These are phyloP conservation scores for Anarrhichthys ocellatus DNA, from an alignment of 2,113 vertebrate genomes.

Conservation along the genomic window DNA sequence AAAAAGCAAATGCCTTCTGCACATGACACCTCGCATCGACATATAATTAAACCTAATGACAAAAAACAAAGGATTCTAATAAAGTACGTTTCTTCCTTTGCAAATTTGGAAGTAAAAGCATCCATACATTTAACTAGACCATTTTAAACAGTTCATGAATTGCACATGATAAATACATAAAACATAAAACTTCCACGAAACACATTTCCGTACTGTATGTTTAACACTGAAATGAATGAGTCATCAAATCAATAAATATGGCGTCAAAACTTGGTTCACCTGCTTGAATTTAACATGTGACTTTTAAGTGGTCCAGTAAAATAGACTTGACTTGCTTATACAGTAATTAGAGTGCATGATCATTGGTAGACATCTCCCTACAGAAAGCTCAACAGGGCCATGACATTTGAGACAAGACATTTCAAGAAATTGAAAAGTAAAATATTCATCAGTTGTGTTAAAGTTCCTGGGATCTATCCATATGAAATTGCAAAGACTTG, in stretches of 20 bases:
- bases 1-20: not conserved
- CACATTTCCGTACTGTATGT: not conserved
- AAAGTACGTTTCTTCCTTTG: not conserved
- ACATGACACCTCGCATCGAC: not conserved
- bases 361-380: not conserved
- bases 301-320: not conserved
- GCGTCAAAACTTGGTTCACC: not conserved
- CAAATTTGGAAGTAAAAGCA: not conserved
- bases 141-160: no score
- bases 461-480: conserved; percentile 19
- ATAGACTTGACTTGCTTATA: not conserved
- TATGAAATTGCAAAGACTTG: conserved; percentile 29
- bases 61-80: not conserved
- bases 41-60: not conserved
- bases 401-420: not conserved
- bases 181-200: no score
- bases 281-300: not conserved
- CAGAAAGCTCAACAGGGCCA: not conserved
- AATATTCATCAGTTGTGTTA: conserved; percentile 27
- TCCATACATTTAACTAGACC: no score
- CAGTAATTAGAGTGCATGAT: not conserved
- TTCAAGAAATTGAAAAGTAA: not conserved
- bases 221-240: not conserved
- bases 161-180: no score
- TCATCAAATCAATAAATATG: not conserved